Conservation (phyloP, 2,113 vertebrate genomes). For the Halichoeres trimaculatus region DNA sequence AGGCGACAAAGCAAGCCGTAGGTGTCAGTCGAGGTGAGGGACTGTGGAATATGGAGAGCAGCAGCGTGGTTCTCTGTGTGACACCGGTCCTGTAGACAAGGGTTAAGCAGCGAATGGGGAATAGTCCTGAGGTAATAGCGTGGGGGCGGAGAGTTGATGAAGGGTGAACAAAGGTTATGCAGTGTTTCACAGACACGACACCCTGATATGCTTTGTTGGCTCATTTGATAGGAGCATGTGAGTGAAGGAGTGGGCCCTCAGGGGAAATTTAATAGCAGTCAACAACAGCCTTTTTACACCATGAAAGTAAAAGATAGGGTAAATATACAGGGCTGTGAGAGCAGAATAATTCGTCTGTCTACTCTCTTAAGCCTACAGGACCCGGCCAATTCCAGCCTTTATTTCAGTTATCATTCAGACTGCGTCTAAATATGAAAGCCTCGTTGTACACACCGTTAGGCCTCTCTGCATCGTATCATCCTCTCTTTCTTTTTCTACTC, state of each 20-base stretch:
- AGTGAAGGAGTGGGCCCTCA: constrained; percentile 73
- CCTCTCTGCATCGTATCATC: constrained; percentile 34
- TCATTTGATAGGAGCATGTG: constrained; percentile 79
- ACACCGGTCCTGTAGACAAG: constrained; percentile 77
- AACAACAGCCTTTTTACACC: constrained; percentile 77
- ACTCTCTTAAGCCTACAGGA: constrained; percentile 40
- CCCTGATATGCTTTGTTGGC: constrained; percentile 82
- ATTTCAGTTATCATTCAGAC: constrained; percentile 64
- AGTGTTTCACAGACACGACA: constrained; percentile 78
- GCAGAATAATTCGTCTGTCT: constrained; percentile 59
- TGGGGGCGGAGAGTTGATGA: constrained; percentile 80
- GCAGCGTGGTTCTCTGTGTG: constrained; percentile 70
- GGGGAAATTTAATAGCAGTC: constrained; percentile 83
- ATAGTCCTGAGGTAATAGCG: constrained; percentile 79
- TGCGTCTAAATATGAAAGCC: constrained; percentile 47
- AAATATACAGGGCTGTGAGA: constrained; percentile 67
- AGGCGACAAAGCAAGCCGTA: constrained; percentile 64
- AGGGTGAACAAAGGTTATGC: constrained; percentile 83
- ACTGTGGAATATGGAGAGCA: constrained; percentile 74
- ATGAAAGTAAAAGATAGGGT: constrained; percentile 75
- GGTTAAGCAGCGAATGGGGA: constrained; percentile 83
- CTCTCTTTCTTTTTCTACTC: constrained; percentile 20
- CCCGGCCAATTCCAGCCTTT: constrained; percentile 45
- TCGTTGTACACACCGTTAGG: constrained; percentile 18
- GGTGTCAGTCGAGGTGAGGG: constrained; percentile 77